Evolutionary conservation across 2,113 vertebrate species (phyloP).

Genomic region (Bubalus kerabau): DNA sequence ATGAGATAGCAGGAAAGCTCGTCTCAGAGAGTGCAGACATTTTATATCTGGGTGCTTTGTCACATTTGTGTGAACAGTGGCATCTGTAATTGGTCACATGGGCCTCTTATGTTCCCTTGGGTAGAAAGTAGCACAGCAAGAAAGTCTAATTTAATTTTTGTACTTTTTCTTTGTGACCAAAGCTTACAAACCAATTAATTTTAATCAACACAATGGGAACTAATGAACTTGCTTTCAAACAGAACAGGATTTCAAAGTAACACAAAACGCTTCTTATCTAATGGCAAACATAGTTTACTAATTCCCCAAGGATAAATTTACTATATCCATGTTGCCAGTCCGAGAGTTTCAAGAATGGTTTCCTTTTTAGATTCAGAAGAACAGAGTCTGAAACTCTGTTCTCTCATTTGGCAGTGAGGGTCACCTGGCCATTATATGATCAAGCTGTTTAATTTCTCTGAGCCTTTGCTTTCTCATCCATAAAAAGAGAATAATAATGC

Average conservation of each 20-base stretch:
- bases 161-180: not conserved
- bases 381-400: not conserved
- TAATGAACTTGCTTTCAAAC: conserved; percentile 8
- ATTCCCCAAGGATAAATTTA: conserved; percentile 1
- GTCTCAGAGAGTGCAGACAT: not conserved
- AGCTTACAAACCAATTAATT: conserved; percentile 12
- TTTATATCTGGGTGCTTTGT: not conserved
- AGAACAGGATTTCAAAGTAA: conserved; percentile 4
- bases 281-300: not conserved
- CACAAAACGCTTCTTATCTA: not conserved
- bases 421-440: not conserved
- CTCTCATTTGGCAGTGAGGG: not conserved
- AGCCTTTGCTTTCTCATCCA: not conserved
- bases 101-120: not conserved
- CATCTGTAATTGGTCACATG: not conserved
- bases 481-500: not conserved
- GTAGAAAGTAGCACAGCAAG: not conserved
- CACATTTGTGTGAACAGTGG: not conserved
- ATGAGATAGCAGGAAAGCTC: not conserved
- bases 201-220: conserved; percentile 15
- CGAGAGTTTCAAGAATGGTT: not conserved
- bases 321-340: not conserved
- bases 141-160: not conserved
- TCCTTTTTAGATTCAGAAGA: conserved; percentile 20
- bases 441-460: not conserved